Evolutionary conservation across 2,888 invertebrate genomes (phyloP), one percentile per base, ranked within the genome.

Genomic region (Diadegma fenestrale): DNA sequence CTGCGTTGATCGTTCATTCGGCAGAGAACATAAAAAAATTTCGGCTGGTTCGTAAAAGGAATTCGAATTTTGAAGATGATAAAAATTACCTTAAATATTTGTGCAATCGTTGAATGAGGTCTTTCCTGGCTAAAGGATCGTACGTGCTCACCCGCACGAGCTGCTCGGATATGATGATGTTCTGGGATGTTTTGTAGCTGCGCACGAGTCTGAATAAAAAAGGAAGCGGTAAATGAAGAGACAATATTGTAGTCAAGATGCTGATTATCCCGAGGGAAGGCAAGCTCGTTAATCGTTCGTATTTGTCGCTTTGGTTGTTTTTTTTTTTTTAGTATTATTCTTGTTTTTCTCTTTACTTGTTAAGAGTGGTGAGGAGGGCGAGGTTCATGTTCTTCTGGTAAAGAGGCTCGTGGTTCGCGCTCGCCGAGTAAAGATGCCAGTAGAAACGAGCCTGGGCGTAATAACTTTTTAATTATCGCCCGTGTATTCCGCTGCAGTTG

Each of bases 371-470:
- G 19, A 80, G 77, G 41, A 90, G 87, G 45, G 87, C 86, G 30
- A 64, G 85, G 84, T 89, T 90, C 71, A 90, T 37, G 66, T 86
- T 86, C 77, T 83, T 87, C 84, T 89, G 90, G 80, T 90, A 89
- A 73, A 80, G 69, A 19, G 66, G 75, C 73, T 86, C 80, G 76
- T 90, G 88, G 81, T 80, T 89, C 69, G 85, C 85, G 64, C 84
- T 87, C 51, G 88, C 79, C 37, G 86, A 81, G 87, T 89, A 90
- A 80, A 90, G 85, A 82, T 90, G 87, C 90, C 90, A 89, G 88
- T 90, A 89, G 88, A 90, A 90, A 81, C 89, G 89, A 79, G 88
- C 88, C 90, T 90, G 88, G 45, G 82, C 73, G 88, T 88, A 88
- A 87, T 87, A 89, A 88, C 85, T 86, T 86, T 86, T 87, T 85